Evolutionary conservation across 1,140 invertebrate genomes (phyloP).

Genomic region (Bombus cullumanus): DNA sequence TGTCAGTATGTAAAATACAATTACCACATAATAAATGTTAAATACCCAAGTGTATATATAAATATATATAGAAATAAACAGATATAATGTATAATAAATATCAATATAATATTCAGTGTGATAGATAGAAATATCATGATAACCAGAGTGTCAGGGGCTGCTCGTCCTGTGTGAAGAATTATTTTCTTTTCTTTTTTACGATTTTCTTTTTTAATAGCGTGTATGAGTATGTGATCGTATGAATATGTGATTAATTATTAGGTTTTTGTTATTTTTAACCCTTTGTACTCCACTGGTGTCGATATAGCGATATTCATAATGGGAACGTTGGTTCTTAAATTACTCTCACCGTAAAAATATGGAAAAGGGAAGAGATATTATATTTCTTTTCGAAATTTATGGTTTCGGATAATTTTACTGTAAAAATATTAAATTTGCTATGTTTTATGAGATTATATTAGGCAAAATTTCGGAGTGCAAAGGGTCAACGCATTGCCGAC

Average conservation of each 20-base stretch:
- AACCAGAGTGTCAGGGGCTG: conserved; percentile 24
- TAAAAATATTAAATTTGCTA: neutral
- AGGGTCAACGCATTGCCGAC: neutral
- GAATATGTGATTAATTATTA: conserved; percentile 4
- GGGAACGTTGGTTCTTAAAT: neutral
- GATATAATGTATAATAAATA: conserved; percentile 17
- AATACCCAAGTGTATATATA: conserved; percentile 8
- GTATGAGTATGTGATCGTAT: conserved; percentile 27
- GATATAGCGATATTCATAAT: neutral
- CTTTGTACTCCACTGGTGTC: neutral
- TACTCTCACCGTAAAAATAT: neutral
- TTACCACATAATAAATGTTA: conserved; percentile 32
- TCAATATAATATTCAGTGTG: neutral
- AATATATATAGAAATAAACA: conserved; percentile 2
- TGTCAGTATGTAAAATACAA: conserved; percentile 23
- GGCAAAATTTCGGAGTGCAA: neutral
- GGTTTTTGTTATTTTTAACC: neutral
- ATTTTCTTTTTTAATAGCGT: neutral
- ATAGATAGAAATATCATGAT: conserved; percentile 14
- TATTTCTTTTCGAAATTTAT: neutral
- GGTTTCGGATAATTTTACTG: neutral
- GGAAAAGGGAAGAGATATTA: neutral
- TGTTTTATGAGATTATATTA: neutral
- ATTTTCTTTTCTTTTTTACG: neutral
- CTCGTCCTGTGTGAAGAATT: neutral